A percentile compares a stretch with the other conserved stretches of the same genome.
Conservation (phyloP, 2,888 invertebrate species). For the Diabrotica balteata region DNA sequence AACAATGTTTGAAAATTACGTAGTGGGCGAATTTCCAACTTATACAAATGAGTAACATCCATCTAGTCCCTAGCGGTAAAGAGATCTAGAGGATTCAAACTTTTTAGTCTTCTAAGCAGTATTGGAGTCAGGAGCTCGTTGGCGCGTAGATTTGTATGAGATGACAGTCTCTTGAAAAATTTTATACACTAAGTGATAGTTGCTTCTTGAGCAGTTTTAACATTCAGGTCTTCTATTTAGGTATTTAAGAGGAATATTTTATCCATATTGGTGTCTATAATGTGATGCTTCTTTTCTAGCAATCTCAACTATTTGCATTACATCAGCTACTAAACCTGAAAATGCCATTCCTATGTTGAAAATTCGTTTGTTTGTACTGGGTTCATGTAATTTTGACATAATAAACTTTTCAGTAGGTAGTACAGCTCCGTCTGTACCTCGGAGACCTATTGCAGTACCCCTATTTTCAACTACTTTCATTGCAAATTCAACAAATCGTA, state of each 20-base stretch:
- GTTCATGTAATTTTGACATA: conserved; percentile 91
- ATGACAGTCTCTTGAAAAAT: too few species aligned
- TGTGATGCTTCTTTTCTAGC: conserved; percentile 94
- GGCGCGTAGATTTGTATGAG: too few species aligned
- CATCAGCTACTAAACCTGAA: conserved; percentile 92
- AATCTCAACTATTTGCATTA: conserved; percentile 89
- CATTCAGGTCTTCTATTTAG: conserved; percentile 66
- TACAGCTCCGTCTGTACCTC: conserved; percentile 96
- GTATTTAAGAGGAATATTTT: conserved; percentile 86
- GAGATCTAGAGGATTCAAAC: too few species aligned
- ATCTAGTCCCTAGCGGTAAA: too few species aligned
- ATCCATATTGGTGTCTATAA: conserved; percentile 89
- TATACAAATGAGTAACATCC: too few species aligned
- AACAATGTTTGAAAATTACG: too few species aligned
- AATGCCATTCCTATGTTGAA: conserved; percentile 96
- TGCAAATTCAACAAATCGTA: conserved; percentile 99
- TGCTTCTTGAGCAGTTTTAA: too few species aligned
- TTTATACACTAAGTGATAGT: too few species aligned
- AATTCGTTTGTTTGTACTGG: conserved; percentile 88
- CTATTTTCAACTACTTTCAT: conserved; percentile 93
- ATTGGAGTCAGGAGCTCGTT: too few species aligned
- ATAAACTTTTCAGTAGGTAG: conserved; percentile 98
- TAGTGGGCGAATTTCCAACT: too few species aligned
- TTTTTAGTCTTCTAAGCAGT: too few species aligned
- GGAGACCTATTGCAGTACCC: conserved; percentile 92